Evolutionary conservation across 1,140 invertebrate genomes (phyloP), one percentile per base, ranked within the genome.

Genomic region (Chelonus insularis): DNA sequence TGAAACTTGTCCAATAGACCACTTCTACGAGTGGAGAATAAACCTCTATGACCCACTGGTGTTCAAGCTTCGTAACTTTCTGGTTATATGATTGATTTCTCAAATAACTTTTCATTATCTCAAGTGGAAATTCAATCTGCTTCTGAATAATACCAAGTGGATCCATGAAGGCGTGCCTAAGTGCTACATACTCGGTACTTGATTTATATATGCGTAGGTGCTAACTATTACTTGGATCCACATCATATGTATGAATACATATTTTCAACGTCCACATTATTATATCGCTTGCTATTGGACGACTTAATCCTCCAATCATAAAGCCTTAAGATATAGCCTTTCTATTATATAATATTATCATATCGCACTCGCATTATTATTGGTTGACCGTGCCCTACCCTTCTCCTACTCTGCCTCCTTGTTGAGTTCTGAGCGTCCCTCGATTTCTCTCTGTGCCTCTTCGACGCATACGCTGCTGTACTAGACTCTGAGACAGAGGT

Each of bases 341-440:
- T 68, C 72, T 79, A 77, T 79, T 76, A 79, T 79, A 80, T 80
- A 77, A 81, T 78, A 79, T 81, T 80, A 81, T 80, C 78, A 81
- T 81, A 81, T 79, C 72, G 70, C 71, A 68, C 70, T 69, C 62
- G 75, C 68, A 70, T 75, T 81, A 81, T 81, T 81, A 81, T 81
- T 81, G 79, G 79, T 79, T 72, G 75, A 61, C 67, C 59, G 65
- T 69, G 71, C 75, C 72, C 73, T 70, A 76, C 72, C 73, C 69
- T 65, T 47, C 59, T 55, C 59, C 51, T 39, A 29, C 39, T 61
- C 51, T 29, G 36, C 36, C 52, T 20, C 18, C 34, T 39, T 48
- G n/a, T 18, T 48, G 14, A n/a, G 20, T 23, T 23, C 11, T 48
- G 12, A 43, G 4, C 41, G 41, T 14, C 41, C 41, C 41, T 57